phyloP scores from a whole-genome alignment of 2,797 vertebrate genomes.

The Acrossocheilus fasciatus region DNA sequence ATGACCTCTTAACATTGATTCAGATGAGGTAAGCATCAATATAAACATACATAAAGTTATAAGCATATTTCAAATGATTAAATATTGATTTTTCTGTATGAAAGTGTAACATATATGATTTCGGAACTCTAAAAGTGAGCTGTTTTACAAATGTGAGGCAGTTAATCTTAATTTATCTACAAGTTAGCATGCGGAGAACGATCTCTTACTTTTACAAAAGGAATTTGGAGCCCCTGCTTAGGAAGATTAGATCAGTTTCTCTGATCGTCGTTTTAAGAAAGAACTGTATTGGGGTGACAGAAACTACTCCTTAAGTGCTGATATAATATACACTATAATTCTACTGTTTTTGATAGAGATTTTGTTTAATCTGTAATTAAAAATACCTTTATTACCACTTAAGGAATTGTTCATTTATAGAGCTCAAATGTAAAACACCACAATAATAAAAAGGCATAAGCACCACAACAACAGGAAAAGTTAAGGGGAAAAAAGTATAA shows the following conservation, averaged over 20 bases:
- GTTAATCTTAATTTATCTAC: slow-evolving; percentile 15
- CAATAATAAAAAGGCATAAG: slow-evolving; percentile 29
- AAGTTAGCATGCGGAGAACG: slow-evolving; percentile 36
- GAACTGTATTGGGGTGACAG: background rate
- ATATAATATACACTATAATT: background rate
- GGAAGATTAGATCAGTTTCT: background rate
- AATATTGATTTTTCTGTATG: slow-evolving; percentile 26
- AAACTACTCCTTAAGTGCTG: slow-evolving; percentile 22
- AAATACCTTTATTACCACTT: slow-evolving; percentile 16
- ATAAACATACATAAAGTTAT: slow-evolving; percentile 36
- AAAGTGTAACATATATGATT: slow-evolving; percentile 25
- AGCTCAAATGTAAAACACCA: slow-evolving; percentile 28
- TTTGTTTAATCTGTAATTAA: background rate
- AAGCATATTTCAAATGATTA: slow-evolving; percentile 13
- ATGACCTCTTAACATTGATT: slow-evolving; percentile 23
- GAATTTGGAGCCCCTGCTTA: background rate
- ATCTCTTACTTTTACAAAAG: slow-evolving; percentile 40
- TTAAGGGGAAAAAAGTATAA: slow-evolving; percentile 10
- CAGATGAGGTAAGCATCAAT: slow-evolving; percentile 22
- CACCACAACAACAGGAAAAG: slow-evolving; percentile 38
- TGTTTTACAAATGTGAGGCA: slow-evolving; percentile 38
- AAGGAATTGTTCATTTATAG: slow-evolving; percentile 18
- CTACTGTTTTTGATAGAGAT: background rate
- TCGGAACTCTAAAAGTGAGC: slow-evolving; percentile 29
- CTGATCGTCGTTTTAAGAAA: slow-evolving; percentile 1